These are phyloP conservation scores for Sympetrum striolatum DNA, from an alignment of 2,888 invertebrate species.

Conservation along the genomic window DNA sequence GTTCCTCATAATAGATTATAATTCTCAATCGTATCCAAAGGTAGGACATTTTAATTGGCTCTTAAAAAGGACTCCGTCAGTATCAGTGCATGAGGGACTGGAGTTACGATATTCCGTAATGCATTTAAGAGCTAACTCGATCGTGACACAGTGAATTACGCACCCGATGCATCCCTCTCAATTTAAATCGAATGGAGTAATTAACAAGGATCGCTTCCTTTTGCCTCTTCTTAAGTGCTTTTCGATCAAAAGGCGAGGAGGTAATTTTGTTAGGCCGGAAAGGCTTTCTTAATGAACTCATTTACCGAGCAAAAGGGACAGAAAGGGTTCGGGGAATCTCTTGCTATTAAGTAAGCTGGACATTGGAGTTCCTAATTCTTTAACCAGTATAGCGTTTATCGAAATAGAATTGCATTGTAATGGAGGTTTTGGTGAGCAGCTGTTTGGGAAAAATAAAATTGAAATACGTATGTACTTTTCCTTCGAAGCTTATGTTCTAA, in stretches of 20 bases:
- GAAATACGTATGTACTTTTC: no score
- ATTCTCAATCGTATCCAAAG: not conserved
- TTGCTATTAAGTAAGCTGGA: no score
- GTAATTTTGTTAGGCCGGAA: not conserved
- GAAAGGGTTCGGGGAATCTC: no score
- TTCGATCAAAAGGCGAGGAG: not conserved
- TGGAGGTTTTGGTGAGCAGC: no score
- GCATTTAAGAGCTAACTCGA: not conserved
- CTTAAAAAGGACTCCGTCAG: not conserved
- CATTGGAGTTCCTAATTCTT: no score
- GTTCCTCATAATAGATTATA: not conserved
- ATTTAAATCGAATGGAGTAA: not conserved
- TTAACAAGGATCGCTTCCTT: not conserved
- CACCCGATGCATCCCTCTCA: not conserved
- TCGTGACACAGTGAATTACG: not conserved
- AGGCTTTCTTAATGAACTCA: no score
- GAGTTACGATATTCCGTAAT: not conserved
- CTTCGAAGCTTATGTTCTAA: no score
- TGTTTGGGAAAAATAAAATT: no score
- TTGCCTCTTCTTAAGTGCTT: not conserved
- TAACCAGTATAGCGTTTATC: no score
- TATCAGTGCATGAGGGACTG: not conserved
- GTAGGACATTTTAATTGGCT: not conserved
- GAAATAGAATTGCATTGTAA: no score
- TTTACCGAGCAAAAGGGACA: no score